Evolutionary conservation across 2,888 invertebrate species (phyloP).

Genomic region (Nematopogon swammerdamellus): DNA sequence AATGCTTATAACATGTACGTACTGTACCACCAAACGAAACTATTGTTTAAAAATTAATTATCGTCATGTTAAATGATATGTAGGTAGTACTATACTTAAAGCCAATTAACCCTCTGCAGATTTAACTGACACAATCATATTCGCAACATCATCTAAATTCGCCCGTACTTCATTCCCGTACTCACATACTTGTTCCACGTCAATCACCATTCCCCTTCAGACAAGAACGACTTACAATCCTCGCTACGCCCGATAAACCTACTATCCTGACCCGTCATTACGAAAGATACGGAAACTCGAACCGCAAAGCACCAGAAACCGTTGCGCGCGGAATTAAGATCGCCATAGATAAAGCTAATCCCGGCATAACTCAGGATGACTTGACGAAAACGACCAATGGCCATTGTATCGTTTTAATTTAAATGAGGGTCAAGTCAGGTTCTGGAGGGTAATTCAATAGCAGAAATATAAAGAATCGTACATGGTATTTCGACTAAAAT

Average conservation of each 20-base stretch:
- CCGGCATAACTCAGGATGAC: slow-evolving; percentile 52
- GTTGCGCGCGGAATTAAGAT: slow-evolving; percentile 35
- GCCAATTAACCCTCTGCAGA: no score
- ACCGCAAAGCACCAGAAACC: neutral
- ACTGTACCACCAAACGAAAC: no score
- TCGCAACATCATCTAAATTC: no score
- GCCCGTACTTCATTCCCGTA: no score
- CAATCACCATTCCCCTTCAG: slow-evolving; percentile 4
- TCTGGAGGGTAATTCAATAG: no score
- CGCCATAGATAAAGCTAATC: slow-evolving; percentile 39
- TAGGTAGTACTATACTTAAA: no score
- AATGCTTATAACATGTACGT: no score
- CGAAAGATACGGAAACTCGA: neutral
- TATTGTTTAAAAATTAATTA: no score
- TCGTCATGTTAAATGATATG: no score
- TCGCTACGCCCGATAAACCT: neutral
- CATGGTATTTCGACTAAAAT: no score
- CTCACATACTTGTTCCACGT: neutral
- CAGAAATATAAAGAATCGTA: no score
- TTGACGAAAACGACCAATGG: slow-evolving; percentile 14
- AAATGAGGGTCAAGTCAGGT: slow-evolving; percentile 30
- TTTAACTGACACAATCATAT: no score
- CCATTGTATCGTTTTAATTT: slow-evolving; percentile 54
- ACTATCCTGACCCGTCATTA: neutral
- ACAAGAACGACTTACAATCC: slow-evolving; percentile 1